A percentile compares a stretch with the other conserved stretches of the same genome.
Evolutionary conservation across 2,888 invertebrate genomes (phyloP).

Genomic region (Polyploca ridens): DNA sequence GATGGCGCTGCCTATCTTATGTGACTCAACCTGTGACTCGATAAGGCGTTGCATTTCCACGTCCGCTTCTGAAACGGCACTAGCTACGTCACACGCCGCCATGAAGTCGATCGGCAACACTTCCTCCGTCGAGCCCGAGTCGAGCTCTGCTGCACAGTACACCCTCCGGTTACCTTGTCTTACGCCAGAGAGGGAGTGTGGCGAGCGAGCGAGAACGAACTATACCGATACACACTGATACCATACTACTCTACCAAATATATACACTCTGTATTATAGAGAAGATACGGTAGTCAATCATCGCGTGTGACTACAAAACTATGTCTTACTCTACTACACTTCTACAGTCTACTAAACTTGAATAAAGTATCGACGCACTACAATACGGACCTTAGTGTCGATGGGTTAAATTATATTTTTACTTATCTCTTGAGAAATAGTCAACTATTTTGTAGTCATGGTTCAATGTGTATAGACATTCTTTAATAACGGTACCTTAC

Average conservation of each 20-base stretch:
- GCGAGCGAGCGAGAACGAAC: not conserved
- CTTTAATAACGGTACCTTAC: no score
- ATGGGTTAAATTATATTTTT: no score
- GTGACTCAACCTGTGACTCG: slow-evolving; percentile 91
- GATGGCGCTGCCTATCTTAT: slow-evolving; percentile 93
- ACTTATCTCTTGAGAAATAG: no score
- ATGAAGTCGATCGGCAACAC: not conserved
- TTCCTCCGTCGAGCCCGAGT: not conserved
- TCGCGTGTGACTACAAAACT: no score
- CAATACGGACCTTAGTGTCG: no score
- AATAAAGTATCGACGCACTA: no score
- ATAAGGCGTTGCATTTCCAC: slow-evolving; percentile 88
- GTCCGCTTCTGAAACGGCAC: slow-evolving; percentile 74
- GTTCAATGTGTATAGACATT: no score
- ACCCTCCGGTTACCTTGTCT: slow-evolving; percentile 7
- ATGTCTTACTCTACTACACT: no score
- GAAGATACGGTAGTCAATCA: no score
- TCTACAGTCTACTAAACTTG: no score
- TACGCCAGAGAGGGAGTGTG: slow-evolving; percentile 4
- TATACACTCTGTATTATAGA: no score
- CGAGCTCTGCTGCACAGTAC: slow-evolving; percentile 20
- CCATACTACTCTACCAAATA: not conserved
- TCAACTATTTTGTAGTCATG: no score
- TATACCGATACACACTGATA: not conserved
- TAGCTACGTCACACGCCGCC: not conserved